These are phyloP conservation scores for Verasper variegatus DNA, from an alignment of 2,113 vertebrate genomes.

Conservation along the genomic window DNA sequence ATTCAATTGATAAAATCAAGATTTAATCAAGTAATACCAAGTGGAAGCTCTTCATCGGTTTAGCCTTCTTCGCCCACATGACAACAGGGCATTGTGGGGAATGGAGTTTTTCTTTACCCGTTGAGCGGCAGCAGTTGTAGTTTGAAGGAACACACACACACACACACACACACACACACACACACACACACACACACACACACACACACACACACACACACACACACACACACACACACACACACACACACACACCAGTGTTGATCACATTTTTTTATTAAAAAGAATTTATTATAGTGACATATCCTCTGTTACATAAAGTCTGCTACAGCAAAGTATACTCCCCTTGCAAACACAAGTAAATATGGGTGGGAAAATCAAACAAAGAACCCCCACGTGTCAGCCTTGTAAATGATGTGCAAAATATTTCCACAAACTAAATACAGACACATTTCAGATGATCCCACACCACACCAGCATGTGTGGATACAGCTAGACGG, in stretches of 20 bases:
- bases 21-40: slow-evolving; percentile 75
- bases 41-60: slow-evolving; percentile 65
- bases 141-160: not conserved
- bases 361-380: slow-evolving; percentile 83
- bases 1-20: slow-evolving; percentile 65
- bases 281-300: slow-evolving; percentile 95
- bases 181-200: not conserved
- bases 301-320: slow-evolving; percentile 92
- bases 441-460: slow-evolving; percentile 84
- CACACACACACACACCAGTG: not conserved
- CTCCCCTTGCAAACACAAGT: slow-evolving; percentile 89
- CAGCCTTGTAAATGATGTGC: slow-evolving; percentile 87
- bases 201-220: not conserved
- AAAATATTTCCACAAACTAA: slow-evolving; percentile 89
- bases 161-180: not conserved
- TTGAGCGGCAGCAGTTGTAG: not conserved
- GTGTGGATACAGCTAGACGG: slow-evolving; percentile 80
- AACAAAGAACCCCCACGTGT: slow-evolving; percentile 64
- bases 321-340: slow-evolving; percentile 94
- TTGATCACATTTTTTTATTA: slow-evolving; percentile 83
- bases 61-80: slow-evolving; percentile 71
- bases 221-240: not conserved
- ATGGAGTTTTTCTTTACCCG: slow-evolving; percentile 50
- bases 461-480: slow-evolving; percentile 81
- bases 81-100: slow-evolving; percentile 68